These are phyloP conservation scores for Phortica variegata DNA, from an alignment of 1,140 invertebrate genomes.

Conservation along the genomic window DNA sequence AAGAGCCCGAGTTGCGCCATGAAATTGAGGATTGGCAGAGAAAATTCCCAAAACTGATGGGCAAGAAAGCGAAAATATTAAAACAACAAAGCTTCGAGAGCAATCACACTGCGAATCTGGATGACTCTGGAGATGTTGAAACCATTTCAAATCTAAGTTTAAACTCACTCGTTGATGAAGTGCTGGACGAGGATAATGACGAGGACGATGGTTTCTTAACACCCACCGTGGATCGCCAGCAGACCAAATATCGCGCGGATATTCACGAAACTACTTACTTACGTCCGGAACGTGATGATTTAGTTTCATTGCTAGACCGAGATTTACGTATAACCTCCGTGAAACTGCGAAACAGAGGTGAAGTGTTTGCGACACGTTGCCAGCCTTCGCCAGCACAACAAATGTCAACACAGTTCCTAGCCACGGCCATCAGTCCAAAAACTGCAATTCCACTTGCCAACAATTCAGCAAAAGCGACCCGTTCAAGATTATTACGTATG, in stretches of 20 bases:
- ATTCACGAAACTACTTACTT: no score
- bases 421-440: slow-evolving; percentile 5
- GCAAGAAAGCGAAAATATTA: slow-evolving; percentile 17
- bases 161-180: slow-evolving; percentile 34
- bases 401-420: slow-evolving; percentile 5
- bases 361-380: no score
- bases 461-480: slow-evolving; percentile 23
- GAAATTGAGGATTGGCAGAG: slow-evolving; percentile 51
- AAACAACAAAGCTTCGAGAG: slow-evolving; percentile 36
- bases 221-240: slow-evolving; percentile 26
- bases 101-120: slow-evolving; percentile 6
- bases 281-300: slow-evolving; percentile 19
- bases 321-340: slow-evolving; percentile 38
- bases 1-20: slow-evolving; percentile 42
- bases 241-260: slow-evolving; percentile 4
- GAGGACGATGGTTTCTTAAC: slow-evolving; percentile 38
- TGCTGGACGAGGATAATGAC: slow-evolving; percentile 33
- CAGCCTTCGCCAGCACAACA: slow-evolving; percentile 9
- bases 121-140: slow-evolving; percentile 30
- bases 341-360: slow-evolving; percentile 29
- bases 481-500: slow-evolving; percentile 31
- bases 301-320: slow-evolving; percentile 32
- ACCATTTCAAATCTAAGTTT: slow-evolving; percentile 43
- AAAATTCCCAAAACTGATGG: slow-evolving; percentile 40
- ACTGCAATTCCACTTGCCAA: slow-evolving; percentile 10